Conservation (phyloP, 2,888 invertebrate species). For the Imbricaverruca yamaguchii region DNA sequence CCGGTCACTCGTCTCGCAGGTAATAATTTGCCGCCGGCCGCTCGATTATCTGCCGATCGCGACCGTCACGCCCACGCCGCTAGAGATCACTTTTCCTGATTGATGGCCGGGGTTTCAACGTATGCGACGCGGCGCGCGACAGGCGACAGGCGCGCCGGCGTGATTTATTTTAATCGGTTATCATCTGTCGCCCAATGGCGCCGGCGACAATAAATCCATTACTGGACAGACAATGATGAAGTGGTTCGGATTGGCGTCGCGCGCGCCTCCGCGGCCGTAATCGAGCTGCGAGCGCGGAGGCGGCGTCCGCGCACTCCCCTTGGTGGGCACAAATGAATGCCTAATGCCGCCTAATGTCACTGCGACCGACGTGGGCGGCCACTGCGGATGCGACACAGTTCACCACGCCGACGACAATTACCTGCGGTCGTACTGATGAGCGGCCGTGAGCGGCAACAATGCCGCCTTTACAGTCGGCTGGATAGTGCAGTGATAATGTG, state of each 20-base stretch:
- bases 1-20: background rate
- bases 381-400: background rate
- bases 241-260: background rate
- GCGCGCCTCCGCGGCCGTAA: background rate
- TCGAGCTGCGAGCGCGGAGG: background rate
- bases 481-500: background rate
- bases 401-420: background rate
- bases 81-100: slow-evolving; percentile 9
- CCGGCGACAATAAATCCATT: slow-evolving; percentile 16
- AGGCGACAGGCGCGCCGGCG: background rate
- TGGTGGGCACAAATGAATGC: background rate
- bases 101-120: background rate
- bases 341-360: background rate
- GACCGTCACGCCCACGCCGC: slow-evolving; percentile 2
- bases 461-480: background rate
- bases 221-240: slow-evolving; percentile 9
- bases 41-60: background rate
- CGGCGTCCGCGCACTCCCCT: background rate
- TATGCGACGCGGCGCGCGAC: background rate
- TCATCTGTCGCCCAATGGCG: background rate
- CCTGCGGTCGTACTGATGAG: background rate
- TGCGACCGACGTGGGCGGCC: background rate
- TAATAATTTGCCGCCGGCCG: slow-evolving; percentile 4
- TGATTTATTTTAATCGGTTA: slow-evolving; percentile 21
- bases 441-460: background rate